Evolutionary conservation across 2,797 vertebrate genomes (phyloP), one percentile per base, ranked within the genome.

Genomic region (Hylomyscus alleni): DNA sequence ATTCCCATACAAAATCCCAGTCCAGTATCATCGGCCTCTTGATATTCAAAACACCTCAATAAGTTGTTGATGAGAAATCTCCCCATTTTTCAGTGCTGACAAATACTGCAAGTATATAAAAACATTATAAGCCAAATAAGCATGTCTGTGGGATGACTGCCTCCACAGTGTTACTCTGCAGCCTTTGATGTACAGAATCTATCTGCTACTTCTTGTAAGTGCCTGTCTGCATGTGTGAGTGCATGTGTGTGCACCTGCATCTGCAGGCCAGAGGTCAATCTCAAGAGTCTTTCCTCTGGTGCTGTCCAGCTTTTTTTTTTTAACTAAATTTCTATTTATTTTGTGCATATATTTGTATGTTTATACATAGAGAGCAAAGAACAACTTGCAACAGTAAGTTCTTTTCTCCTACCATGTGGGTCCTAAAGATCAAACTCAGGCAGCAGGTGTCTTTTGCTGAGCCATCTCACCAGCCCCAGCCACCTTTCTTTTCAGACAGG

Each of bases 1-100:
- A 75, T 54, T 75, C 54, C 37, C 89, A 29, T 17, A 6, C n/a
- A 75, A 78, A 91, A 86, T 75, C 88, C 62, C 31, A 56, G 67
- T 75, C 89, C 4, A 6, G 22, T 50, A 31, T 58, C 56, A 91
- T 56, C 4, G 77, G 94, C 52, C 29, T 83, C 77, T 13, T 62
- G 47, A 58, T 77, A 58, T 84, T 81, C 58, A 72, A 93, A 89
- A 93, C 17, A 87, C 5, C 54, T 60, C 37, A 81, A 89, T 67
- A 12, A 56, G 62, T 31, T 90, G 89, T 93, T 73, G 82, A 67
- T 81, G 83, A 86, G 92, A 94, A 95, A 89, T 80, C 56, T 94
- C n/a, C 40, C 78, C 37, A 47, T 88, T 84, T 94, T 96, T 89
- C 80, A 94, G n/a, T 37, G 50, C 24, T 95, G 77, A 89, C 34